phyloP scores from a whole-genome alignment of 2,888 invertebrate species.

The Elegia similella region DNA sequence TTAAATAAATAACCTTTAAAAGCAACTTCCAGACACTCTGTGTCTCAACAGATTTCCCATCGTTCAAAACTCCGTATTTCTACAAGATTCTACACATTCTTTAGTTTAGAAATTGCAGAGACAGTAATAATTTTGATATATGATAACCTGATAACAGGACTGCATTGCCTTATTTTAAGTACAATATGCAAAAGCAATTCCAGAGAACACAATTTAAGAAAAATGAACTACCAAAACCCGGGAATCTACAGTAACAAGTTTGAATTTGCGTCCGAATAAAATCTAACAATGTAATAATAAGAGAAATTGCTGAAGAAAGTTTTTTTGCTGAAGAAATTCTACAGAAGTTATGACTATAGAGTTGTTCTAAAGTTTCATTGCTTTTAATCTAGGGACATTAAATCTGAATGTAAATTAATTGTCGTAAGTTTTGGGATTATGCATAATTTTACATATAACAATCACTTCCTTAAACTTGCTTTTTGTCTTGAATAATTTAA shows the following conservation, averaged over 20 bases:
- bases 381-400: not conserved
- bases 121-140: not conserved
- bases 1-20: too few species aligned
- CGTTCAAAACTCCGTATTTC: too few species aligned
- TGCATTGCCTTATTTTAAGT: constrained; percentile 2
- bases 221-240: not conserved
- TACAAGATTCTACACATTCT: too few species aligned
- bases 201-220: not conserved
- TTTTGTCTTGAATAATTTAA: not conserved
- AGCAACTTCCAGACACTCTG: too few species aligned
- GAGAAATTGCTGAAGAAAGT: not conserved
- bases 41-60: too few species aligned
- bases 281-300: constrained; percentile 1
- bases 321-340: not conserved
- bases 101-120: not conserved
- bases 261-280: not conserved
- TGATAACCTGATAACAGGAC: not conserved
- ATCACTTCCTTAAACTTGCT: not conserved
- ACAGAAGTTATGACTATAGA: constrained; percentile 10
- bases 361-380: constrained; percentile 8
- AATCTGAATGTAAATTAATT: not conserved
- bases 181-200: constrained; percentile 15
- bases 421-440: not conserved
- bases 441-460: constrained; percentile 1
- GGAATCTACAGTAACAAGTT: constrained; percentile 4